Conservation (phyloP, 2,113 vertebrate species). For the Gorsachius goisagi region DNA sequence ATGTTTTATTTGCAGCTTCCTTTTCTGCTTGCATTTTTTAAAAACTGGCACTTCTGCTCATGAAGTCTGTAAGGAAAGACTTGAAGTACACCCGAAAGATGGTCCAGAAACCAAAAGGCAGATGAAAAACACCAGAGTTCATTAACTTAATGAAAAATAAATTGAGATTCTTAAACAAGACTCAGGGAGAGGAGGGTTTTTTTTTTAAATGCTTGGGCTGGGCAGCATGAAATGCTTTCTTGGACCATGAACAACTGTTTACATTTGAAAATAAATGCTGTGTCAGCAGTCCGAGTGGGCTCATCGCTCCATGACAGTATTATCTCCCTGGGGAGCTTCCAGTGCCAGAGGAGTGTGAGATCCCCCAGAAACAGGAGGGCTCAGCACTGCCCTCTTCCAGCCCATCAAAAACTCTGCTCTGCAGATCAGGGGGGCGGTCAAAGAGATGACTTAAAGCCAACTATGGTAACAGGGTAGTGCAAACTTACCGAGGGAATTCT, state of each 20-base stretch:
- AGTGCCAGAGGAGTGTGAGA: neutral
- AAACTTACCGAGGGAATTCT: neutral
- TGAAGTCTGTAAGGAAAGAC: neutral
- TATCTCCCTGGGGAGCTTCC: neutral
- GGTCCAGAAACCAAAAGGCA: neutral
- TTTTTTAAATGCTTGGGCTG: neutral
- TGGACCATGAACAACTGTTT: neutral
- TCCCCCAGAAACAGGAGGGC: neutral
- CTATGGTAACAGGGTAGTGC: neutral
- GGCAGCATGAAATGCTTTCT: neutral
- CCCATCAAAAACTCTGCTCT: neutral
- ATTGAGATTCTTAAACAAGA: neutral
- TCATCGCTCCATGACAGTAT: neutral
- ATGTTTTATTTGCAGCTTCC: neutral
- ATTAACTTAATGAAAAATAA: neutral
- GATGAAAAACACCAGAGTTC: neutral
- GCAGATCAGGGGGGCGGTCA: neutral
- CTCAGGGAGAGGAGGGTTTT: neutral
- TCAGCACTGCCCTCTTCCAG: neutral
- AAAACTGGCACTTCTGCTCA: neutral
- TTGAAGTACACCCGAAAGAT: neutral
- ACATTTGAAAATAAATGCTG: slow-evolving; percentile 19
- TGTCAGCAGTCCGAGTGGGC: slow-evolving; percentile 2
- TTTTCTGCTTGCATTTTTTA: neutral
- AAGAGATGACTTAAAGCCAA: neutral